Evolutionary conservation across 2,113 vertebrate species (phyloP).

Genomic region (Montifringilla adamsi): DNA sequence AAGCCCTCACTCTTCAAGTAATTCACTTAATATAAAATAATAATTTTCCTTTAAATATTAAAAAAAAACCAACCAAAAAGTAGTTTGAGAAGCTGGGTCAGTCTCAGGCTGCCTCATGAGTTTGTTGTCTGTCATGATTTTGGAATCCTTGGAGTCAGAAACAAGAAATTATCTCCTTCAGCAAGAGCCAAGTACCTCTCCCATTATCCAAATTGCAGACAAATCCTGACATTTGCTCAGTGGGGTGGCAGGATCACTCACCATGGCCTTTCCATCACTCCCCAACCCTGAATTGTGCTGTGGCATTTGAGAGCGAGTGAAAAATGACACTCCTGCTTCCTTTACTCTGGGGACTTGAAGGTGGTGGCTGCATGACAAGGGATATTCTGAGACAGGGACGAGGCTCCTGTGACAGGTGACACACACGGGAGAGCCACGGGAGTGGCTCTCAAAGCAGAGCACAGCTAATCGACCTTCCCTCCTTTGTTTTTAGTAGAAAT

Average conservation of each 20-base stretch:
- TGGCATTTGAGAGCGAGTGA: not conserved
- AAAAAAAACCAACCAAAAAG: not conserved
- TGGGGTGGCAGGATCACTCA: not conserved
- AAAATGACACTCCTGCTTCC: not conserved
- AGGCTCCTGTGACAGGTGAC: not conserved
- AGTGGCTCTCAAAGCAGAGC: not conserved
- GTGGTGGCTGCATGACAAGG: not conserved
- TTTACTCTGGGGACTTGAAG: not conserved
- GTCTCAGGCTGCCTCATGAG: not conserved
- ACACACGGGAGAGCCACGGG: not conserved
- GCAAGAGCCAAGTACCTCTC: not conserved
- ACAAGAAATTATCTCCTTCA: not conserved
- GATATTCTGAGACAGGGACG: accelerated
- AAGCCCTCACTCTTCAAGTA: not conserved
- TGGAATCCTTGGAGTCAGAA: not conserved
- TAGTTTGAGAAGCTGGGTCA: not conserved
- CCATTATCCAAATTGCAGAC: not conserved
- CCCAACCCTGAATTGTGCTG: not conserved
- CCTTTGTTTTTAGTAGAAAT: not conserved
- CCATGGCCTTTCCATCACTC: not conserved
- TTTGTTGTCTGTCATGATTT: not conserved
- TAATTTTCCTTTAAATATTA: not conserved
- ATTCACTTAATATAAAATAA: not conserved
- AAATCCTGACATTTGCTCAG: not conserved
- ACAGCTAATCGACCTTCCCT: not conserved